Conservation (phyloP, 2,888 invertebrate species). For the Acronicta aceris region DNA sequence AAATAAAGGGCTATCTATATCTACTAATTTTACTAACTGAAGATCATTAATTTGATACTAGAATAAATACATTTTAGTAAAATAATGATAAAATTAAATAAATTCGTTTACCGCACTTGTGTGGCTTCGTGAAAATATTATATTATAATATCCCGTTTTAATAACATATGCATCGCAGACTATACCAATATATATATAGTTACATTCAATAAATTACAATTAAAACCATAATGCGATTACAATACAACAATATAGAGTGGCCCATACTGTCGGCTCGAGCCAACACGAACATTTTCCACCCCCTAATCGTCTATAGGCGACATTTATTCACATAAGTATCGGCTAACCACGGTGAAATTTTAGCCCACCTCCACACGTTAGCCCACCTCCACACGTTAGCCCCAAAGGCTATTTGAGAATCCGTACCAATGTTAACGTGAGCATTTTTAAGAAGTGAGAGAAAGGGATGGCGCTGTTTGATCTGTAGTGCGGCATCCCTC, state of each 20-base stretch:
- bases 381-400: no score
- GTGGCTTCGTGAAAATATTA: no score
- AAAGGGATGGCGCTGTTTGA: no score
- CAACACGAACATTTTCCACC: neutral
- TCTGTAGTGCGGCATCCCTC: no score
- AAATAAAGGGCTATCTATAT: no score
- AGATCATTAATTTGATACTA: no score
- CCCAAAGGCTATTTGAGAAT: no score
- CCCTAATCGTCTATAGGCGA: slow-evolving; percentile 15
- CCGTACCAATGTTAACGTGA: neutral
- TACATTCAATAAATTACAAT: slow-evolving; percentile 80
- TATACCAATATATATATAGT: slow-evolving; percentile 69
- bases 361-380: no score
- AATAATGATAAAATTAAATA: no score
- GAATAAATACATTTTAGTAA: no score
- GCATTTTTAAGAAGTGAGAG: neutral
- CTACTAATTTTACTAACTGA: no score
- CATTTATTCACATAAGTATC: neutral
- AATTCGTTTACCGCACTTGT: no score
- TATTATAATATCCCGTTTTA: neutral
- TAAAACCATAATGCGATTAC: slow-evolving; percentile 75
- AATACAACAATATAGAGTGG: slow-evolving; percentile 72
- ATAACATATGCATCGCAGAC: slow-evolving; percentile 78
- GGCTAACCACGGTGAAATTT: neutral
- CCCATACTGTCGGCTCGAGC: slow-evolving; percentile 44